These are phyloP conservation scores for Aplocera efformata DNA, from an alignment of 2,888 invertebrate genomes.

Conservation along the genomic window DNA sequence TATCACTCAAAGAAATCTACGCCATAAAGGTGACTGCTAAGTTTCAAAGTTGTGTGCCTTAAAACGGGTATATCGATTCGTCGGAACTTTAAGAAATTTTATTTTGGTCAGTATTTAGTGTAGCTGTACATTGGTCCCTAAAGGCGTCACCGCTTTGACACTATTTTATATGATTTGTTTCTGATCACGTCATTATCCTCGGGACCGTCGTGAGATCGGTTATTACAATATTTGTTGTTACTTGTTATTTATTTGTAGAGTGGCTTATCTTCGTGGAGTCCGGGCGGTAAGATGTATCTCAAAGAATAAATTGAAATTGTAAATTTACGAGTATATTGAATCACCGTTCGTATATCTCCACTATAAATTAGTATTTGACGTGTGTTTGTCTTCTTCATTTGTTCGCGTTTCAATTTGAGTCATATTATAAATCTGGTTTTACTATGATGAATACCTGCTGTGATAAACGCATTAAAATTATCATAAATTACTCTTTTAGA, in stretches of 20 bases:
- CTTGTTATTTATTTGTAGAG: slow-evolving; percentile 70
- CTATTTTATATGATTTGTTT: slow-evolving; percentile 48
- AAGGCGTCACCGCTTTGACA: slow-evolving; percentile 35
- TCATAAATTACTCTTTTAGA: background rate
- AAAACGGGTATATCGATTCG: slow-evolving; percentile 55
- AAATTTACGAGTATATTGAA: slow-evolving; percentile 46
- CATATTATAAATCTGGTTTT: slow-evolving; percentile 9
- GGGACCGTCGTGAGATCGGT: slow-evolving; percentile 42
- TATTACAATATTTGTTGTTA: slow-evolving; percentile 77
- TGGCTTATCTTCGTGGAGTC: slow-evolving; percentile 47
- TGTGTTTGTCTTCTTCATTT: slow-evolving; percentile 27
- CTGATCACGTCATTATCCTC: slow-evolving; percentile 35
- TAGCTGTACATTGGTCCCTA: slow-evolving; percentile 50
- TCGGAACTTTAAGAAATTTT: slow-evolving; percentile 56
- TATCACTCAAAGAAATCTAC: slow-evolving; percentile 37
- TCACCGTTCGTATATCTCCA: slow-evolving; percentile 35
- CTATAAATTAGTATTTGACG: slow-evolving; percentile 26
- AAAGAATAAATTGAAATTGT: slow-evolving; percentile 45
- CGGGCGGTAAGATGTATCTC: slow-evolving; percentile 56
- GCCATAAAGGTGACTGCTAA: slow-evolving; percentile 39
- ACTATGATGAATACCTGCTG: background rate
- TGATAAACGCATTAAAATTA: background rate
- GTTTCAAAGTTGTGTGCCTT: slow-evolving; percentile 39
- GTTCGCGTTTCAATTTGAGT: slow-evolving; percentile 11
- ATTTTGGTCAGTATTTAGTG: slow-evolving; percentile 45